Conservation (phyloP, 2,888 invertebrate genomes). For the Frankliniella intonsa region DNA sequence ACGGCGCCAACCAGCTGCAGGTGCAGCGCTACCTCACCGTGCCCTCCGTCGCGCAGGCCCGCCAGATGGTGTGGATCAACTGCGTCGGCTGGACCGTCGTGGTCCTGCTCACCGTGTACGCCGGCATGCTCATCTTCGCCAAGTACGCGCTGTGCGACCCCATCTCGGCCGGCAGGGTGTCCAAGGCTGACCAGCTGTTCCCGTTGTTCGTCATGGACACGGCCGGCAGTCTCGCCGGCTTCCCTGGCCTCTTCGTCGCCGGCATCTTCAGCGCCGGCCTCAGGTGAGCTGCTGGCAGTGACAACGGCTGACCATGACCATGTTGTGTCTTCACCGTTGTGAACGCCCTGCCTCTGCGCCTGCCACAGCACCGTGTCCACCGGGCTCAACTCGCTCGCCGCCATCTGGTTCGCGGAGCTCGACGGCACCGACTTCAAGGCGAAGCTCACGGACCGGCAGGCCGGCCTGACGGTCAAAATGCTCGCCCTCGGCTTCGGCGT, state of each 20-base stretch:
- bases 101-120: slow-evolving; percentile 42
- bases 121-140: slow-evolving; percentile 51
- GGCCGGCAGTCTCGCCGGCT: slow-evolving; percentile 48
- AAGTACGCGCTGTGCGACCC: slow-evolving; percentile 52
- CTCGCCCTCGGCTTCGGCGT: slow-evolving; percentile 48
- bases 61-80: slow-evolving; percentile 44
- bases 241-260: slow-evolving; percentile 55
- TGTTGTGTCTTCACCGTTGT: neutral
- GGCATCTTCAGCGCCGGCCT: slow-evolving; percentile 55
- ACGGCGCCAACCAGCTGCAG: slow-evolving; percentile 51
- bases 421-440: slow-evolving; percentile 39
- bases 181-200: slow-evolving; percentile 46
- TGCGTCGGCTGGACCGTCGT: slow-evolving; percentile 42
- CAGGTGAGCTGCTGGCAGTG: slow-evolving; percentile 42
- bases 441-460: slow-evolving; percentile 40
- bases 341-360: neutral
- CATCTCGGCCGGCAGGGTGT: slow-evolving; percentile 45
- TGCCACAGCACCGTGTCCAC: slow-evolving; percentile 53
- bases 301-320: neutral
- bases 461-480: slow-evolving; percentile 47
- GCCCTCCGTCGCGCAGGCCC: slow-evolving; percentile 46
- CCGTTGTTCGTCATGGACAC: slow-evolving; percentile 54
- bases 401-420: slow-evolving; percentile 51
- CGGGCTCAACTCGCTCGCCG: slow-evolving; percentile 53
- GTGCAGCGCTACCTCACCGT: slow-evolving; percentile 51